A percentile compares a stretch with the other conserved stretches of the same genome.
phyloP scores from a whole-genome alignment of 2,113 vertebrate species.

The Ranitomeya variabilis region DNA sequence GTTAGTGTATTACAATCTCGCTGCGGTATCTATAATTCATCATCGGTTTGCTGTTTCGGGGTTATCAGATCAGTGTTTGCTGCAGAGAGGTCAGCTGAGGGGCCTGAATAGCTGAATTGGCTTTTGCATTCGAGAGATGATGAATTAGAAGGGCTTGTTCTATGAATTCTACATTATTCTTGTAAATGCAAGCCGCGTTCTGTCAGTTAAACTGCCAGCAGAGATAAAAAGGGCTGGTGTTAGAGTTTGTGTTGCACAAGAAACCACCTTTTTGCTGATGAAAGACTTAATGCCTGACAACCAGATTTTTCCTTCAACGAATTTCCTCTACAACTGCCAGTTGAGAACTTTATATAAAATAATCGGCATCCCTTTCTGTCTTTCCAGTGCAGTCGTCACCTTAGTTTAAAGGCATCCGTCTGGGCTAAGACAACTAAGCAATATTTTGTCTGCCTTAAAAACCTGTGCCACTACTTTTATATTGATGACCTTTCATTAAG shows the following conservation, averaged over 20 bases:
- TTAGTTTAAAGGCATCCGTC: neutral
- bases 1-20: neutral
- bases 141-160: slow-evolving; percentile 27
- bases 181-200: slow-evolving; percentile 66
- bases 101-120: neutral
- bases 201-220: slow-evolving; percentile 72
- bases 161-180: slow-evolving; percentile 55
- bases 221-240: slow-evolving; percentile 69
- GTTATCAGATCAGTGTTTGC: neutral
- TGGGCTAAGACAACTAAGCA: neutral
- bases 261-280: slow-evolving; percentile 65
- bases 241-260: slow-evolving; percentile 69
- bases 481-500: too few relatives aligned
- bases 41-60: neutral
- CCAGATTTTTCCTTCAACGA: slow-evolving; percentile 61
- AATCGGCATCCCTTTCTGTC: slow-evolving; percentile 61
- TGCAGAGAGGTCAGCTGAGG: slow-evolving; percentile 20
- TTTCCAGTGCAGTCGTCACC: neutral
- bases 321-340: slow-evolving; percentile 71
- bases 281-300: slow-evolving; percentile 70
- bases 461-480: too few relatives aligned
- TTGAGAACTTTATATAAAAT: slow-evolving; percentile 66
- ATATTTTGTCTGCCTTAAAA: neutral
- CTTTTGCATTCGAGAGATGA: neutral
- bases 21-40: neutral